Evolutionary conservation across 2,888 invertebrate species (phyloP).

Genomic region (Nephrotoma appendiculata): DNA sequence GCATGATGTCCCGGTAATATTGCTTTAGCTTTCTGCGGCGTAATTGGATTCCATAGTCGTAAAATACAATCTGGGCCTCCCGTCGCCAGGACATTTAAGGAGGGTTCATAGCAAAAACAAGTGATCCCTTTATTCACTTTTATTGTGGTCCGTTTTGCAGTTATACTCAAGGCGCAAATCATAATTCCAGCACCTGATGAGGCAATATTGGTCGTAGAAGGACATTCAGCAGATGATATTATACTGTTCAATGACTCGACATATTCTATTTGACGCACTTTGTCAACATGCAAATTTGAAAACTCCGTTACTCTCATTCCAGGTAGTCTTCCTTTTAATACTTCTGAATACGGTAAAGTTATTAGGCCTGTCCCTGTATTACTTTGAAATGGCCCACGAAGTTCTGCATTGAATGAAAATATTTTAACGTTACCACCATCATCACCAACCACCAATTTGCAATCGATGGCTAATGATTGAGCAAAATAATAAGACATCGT

Average conservation of each 20-base stretch:
- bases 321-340: constrained; percentile 36
- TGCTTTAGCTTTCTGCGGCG: constrained; percentile 47
- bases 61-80: constrained; percentile 64
- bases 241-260: constrained; percentile 49
- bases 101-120: constrained; percentile 46
- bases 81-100: constrained; percentile 43
- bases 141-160: constrained; percentile 27
- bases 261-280: constrained; percentile 56
- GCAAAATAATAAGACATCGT: constrained; percentile 24
- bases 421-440: constrained; percentile 53
- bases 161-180: constrained; percentile 41
- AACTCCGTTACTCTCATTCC: constrained; percentile 40
- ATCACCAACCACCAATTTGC: constrained; percentile 56
- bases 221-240: constrained; percentile 51
- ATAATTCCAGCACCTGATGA: constrained; percentile 34
- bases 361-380: constrained; percentile 44
- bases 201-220: constrained; percentile 6
- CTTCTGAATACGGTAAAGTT: constrained; percentile 42
- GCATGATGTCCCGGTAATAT: constrained; percentile 55
- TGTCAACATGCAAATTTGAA: constrained; percentile 44
- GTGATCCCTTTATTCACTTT: constrained; percentile 36
- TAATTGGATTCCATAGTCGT: constrained; percentile 68
- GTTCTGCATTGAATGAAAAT: constrained; percentile 43
- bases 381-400: constrained; percentile 57
- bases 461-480: constrained; percentile 17